Evolutionary conservation across 1,140 invertebrate species (phyloP).

Genomic region (Idris sp.): DNA sequence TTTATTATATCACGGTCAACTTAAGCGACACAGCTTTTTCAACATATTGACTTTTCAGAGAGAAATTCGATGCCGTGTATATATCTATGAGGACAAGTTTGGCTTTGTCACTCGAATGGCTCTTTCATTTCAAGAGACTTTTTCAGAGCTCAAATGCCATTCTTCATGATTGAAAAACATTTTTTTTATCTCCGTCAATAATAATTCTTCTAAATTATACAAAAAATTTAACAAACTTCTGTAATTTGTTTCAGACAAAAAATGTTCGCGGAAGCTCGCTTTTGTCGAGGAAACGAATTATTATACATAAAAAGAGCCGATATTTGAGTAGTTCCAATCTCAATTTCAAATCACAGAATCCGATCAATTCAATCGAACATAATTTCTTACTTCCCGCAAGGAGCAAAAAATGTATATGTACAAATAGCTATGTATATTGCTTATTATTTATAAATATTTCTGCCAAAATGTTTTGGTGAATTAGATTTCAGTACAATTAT

Average conservation of each 20-base stretch:
- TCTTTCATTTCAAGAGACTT: too few relatives aligned
- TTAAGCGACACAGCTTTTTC: conserved; percentile 3
- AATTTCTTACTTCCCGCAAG: conserved; percentile 12
- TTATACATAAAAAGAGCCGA: too few relatives aligned
- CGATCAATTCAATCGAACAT: conserved; percentile 18
- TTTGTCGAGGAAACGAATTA: conserved; percentile 21
- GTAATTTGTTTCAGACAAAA: too few relatives aligned
- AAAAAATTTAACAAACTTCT: too few relatives aligned
- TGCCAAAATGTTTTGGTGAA: conserved; percentile 1
- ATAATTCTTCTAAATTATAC: too few relatives aligned
- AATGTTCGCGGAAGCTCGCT: conserved; percentile 21
- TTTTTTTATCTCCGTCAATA: too few relatives aligned
- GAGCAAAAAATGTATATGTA: conserved; percentile 6
- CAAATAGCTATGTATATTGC: conserved; percentile 7
- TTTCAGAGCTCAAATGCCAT: too few relatives aligned
- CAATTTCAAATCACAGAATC: conserved; percentile 25
- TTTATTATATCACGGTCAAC: conserved; percentile 20
- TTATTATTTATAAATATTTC: too few relatives aligned
- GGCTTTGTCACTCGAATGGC: too few relatives aligned
- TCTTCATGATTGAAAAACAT: too few relatives aligned
- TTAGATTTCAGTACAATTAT: conserved; percentile 17
- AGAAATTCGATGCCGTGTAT: conserved; percentile 14
- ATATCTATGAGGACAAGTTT: too few relatives aligned
- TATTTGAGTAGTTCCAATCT: conserved; percentile 22
- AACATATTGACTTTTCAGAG: conserved; percentile 25